These are phyloP conservation scores for Mya arenaria DNA, from an alignment of 1,140 invertebrate species.

Conservation along the genomic window DNA sequence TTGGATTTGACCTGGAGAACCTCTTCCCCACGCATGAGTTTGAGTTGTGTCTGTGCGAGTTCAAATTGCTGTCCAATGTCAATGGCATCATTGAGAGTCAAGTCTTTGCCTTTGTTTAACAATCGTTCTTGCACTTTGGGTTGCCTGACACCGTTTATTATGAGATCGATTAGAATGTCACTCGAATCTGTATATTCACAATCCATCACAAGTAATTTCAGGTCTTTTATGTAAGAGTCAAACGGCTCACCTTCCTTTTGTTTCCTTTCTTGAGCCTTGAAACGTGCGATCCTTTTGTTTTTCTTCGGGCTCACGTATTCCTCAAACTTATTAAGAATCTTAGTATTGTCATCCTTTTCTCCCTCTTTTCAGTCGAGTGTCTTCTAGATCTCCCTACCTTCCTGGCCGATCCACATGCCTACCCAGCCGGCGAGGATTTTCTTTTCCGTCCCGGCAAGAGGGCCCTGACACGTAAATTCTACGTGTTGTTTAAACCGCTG, in stretches of 20 bases:
- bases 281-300: constrained; percentile 17
- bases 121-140: neutral
- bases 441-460: neutral
- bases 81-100: constrained; percentile 8
- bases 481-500: constrained; percentile 29
- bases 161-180: constrained; percentile 21
- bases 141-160: constrained; percentile 31
- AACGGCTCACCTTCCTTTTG: constrained; percentile 16
- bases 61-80: constrained; percentile 21
- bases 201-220: constrained; percentile 6
- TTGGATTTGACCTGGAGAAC: neutral
- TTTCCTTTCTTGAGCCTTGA: neutral
- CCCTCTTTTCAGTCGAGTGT: neutral
- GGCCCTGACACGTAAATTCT: constrained; percentile 1
- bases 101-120: constrained; percentile 6
- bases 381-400: constrained; percentile 21
- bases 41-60: neutral
- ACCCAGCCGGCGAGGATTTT: constrained; percentile 15
- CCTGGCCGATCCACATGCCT: constrained; percentile 30
- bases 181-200: constrained; percentile 16
- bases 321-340: constrained; percentile 14
- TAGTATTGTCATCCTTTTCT: constrained; percentile 4
- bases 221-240: constrained; percentile 15
- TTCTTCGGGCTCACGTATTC: constrained; percentile 17
- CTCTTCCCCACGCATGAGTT: constrained; percentile 4